Evolutionary conservation across 2,797 vertebrate genomes (phyloP), one percentile per base, ranked within the genome.

Genomic region (Odontamblyopus rebecca): DNA sequence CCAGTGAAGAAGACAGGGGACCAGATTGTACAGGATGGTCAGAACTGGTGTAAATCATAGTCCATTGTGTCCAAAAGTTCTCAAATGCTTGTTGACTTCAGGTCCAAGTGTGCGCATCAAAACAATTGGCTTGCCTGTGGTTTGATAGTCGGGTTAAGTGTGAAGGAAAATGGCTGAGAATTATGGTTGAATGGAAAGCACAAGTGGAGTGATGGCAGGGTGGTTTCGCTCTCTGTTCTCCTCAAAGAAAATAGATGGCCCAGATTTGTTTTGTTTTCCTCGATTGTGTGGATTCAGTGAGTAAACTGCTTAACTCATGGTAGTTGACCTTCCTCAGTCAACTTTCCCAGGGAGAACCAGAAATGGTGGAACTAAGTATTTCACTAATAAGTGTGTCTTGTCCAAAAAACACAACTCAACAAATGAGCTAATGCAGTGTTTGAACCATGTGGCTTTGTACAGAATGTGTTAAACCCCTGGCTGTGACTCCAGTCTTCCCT

Each of bases 1-100:
- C 80, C 75, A 68, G 59, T 51, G 83, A 82, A 48, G 12, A 48
- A 16, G 48, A 76, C 72, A 68, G 70, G 32, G 65, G 19, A 72
- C 81, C 67, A 32, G 67, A 80, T 71, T 70, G 15, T 26, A 48
- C 66, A 38, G 69, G 63, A 53, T 71, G 65, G 73, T 4, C 44
- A 48, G 44, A 1, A 32, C 7, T 63, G n/a, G 35, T 48, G 13
- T 48, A 69, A 71, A 53, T 72, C 64, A 50, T 48, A 7, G 7
- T 23, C 54, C 5, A 67, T n/a, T 54, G 7, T 44, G 68, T 71
- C 67, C 74, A 51, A 69, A 56, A 30, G 54, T 59, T 72, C 63
- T 13, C 48, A 13, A 63, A 67, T 61, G 53, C 19, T 56, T 64
- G 5, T 23, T 67, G 32, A 53, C 27, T 50, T 30, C 7, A n/a